phyloP scores from a whole-genome alignment of 2,113 vertebrate genomes.

The Sebastes fasciatus region DNA sequence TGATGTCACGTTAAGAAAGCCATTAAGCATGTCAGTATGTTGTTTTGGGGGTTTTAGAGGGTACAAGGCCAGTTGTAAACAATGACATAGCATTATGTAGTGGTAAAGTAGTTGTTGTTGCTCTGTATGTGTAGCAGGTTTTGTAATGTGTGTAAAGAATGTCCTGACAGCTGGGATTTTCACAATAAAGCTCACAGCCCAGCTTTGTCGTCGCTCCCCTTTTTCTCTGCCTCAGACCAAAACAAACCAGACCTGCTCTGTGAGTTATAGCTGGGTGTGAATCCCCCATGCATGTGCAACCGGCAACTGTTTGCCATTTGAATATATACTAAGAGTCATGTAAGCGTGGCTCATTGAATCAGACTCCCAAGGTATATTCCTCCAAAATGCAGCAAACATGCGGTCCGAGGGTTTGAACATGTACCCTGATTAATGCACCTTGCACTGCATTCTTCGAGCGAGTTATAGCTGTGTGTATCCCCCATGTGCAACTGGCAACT shows the following conservation, averaged over 20 bases:
- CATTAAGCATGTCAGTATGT: neutral
- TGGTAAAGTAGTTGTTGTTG: neutral
- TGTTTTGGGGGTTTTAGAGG: too few relatives aligned
- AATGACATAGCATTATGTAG: slow-evolving; percentile 11
- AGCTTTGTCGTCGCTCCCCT: slow-evolving; percentile 37
- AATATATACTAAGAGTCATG: neutral
- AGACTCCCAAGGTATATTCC: neutral
- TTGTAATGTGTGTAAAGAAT: slow-evolving; percentile 56
- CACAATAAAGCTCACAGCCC: slow-evolving; percentile 52
- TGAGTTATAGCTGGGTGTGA: slow-evolving; percentile 8
- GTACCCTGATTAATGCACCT: too few relatives aligned
- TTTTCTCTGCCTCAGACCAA: slow-evolving; percentile 43
- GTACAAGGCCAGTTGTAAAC: neutral
- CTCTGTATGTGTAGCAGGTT: slow-evolving; percentile 16
- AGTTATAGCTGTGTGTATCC: too few relatives aligned
- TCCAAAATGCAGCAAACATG: neutral
- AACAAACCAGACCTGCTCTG: slow-evolving; percentile 57
- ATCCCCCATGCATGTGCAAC: neutral
- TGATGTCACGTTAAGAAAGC: slow-evolving; percentile 20
- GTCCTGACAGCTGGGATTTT: slow-evolving; percentile 63
- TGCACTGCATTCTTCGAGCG: neutral
- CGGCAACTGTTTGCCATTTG: slow-evolving; percentile 9
- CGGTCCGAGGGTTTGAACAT: neutral
- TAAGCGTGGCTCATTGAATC: neutral
- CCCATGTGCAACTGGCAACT: too few relatives aligned